Evolutionary conservation across 2,888 invertebrate genomes (phyloP).

Genomic region (Carpatolechia fugitivella): DNA sequence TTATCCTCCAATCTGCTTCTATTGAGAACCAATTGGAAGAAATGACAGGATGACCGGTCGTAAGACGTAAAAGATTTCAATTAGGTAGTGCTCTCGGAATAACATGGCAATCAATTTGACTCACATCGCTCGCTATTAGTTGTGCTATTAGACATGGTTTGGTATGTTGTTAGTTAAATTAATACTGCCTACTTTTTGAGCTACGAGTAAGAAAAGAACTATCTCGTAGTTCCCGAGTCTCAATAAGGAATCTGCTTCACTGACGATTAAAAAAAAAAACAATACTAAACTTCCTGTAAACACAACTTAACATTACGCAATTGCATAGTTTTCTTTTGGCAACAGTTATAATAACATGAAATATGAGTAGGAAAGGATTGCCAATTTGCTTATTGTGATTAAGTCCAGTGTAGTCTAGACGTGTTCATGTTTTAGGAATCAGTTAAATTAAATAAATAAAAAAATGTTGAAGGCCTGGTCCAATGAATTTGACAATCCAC

Average conservation of each 20-base stretch:
- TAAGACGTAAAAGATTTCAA: slow-evolving; percentile 3
- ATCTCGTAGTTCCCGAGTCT: too few species aligned
- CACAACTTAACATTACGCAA: slow-evolving; percentile 25
- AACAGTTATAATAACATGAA: slow-evolving; percentile 33
- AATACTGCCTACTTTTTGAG: too few species aligned
- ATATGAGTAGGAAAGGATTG: slow-evolving; percentile 29
- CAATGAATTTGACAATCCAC: slow-evolving; percentile 27
- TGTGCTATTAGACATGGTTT: too few species aligned
- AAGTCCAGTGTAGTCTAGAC: slow-evolving; percentile 26
- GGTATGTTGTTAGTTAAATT: background rate
- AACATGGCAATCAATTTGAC: background rate
- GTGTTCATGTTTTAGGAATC: slow-evolving; percentile 35
- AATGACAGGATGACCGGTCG: background rate
- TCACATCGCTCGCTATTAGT: too few species aligned
- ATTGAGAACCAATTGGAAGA: slow-evolving; percentile 22
- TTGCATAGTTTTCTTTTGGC: slow-evolving; percentile 37
- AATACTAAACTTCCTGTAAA: background rate
- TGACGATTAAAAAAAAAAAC: too few species aligned
- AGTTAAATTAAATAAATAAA: background rate
- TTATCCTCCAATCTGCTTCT: slow-evolving; percentile 44
- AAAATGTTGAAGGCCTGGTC: slow-evolving; percentile 18
- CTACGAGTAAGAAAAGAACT: too few species aligned
- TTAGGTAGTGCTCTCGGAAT: background rate
- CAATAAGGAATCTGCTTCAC: too few species aligned
- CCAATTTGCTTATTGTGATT: slow-evolving; percentile 37